phyloP scores from a whole-genome alignment of 2,113 vertebrate species.

The Chaetodon trifascialis region DNA sequence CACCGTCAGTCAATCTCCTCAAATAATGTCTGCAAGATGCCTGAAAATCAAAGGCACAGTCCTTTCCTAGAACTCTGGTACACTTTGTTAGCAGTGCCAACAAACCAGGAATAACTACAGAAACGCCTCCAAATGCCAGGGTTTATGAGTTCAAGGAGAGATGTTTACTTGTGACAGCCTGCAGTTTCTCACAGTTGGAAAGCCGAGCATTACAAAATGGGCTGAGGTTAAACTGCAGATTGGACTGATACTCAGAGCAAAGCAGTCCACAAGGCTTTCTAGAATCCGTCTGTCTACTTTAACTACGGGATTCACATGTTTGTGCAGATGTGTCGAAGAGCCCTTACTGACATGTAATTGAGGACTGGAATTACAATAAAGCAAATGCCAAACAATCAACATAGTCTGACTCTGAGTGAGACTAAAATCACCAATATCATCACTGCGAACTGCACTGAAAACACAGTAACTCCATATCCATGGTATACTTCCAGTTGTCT shows the following conservation, averaged over 20 bases:
- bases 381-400: neutral
- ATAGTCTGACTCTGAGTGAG: neutral
- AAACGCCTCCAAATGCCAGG: slow-evolving; percentile 4
- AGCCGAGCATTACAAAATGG: neutral
- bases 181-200: slow-evolving; percentile 24
- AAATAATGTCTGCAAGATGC: neutral
- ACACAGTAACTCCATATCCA: neutral
- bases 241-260: neutral
- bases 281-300: neutral
- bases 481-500: neutral
- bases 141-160: slow-evolving; percentile 24
- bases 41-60: neutral
- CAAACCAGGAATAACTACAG: neutral
- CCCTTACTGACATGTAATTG: neutral
- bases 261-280: neutral
- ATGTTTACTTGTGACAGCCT: slow-evolving; percentile 28
- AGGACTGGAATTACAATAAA: neutral
- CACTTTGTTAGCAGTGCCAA: neutral
- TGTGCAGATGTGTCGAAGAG: neutral
- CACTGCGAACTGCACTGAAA: neutral
- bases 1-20: neutral
- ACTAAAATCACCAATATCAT: neutral
- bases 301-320: neutral
- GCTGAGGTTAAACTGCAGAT: neutral
- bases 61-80: neutral